Percentiles rank a stretch among this genome's conserved stretches.
Conservation (phyloP, 2,113 vertebrate genomes). For the Mesoclemmys tuberculata region DNA sequence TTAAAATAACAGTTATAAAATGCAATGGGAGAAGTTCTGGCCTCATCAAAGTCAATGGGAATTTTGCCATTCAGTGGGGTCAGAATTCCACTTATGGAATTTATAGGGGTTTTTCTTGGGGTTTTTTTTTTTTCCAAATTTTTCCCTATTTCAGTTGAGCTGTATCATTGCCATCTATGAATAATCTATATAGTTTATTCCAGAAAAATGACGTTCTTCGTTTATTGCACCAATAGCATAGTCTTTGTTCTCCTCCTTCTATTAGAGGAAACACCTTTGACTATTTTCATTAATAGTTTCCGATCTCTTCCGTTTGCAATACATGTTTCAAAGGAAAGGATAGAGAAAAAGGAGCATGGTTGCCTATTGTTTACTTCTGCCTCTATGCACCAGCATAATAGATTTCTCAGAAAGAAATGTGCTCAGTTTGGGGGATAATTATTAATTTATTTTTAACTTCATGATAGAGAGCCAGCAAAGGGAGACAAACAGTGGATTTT, state of each 20-base stretch:
- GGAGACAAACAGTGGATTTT: neutral
- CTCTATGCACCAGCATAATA: neutral
- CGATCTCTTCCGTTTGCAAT: constrained; percentile 37
- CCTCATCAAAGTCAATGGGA: neutral
- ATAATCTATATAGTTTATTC: constrained; percentile 10
- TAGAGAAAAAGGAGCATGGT: constrained; percentile 35
- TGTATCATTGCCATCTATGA: neutral
- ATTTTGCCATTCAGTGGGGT: neutral
- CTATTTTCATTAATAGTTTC: constrained; percentile 49
- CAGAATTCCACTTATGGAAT: neutral
- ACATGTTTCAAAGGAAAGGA: constrained; percentile 39
- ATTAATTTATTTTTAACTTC: neutral
- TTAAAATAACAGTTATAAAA: neutral
- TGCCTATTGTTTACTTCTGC: constrained; percentile 6
- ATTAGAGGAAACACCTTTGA: constrained; percentile 40
- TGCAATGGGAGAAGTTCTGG: rapidly evolving
- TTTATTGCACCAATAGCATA: constrained; percentile 23
- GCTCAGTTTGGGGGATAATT: neutral
- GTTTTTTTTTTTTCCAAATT: neutral
- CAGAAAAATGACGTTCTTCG: constrained; percentile 35
- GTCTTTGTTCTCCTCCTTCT: constrained; percentile 17
- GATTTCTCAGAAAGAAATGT: neutral
- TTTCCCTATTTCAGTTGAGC: neutral
- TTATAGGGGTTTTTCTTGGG: neutral
- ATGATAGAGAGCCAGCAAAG: neutral